phyloP scores from a whole-genome alignment of 2,888 invertebrate species.

The Copidosoma aretas region DNA sequence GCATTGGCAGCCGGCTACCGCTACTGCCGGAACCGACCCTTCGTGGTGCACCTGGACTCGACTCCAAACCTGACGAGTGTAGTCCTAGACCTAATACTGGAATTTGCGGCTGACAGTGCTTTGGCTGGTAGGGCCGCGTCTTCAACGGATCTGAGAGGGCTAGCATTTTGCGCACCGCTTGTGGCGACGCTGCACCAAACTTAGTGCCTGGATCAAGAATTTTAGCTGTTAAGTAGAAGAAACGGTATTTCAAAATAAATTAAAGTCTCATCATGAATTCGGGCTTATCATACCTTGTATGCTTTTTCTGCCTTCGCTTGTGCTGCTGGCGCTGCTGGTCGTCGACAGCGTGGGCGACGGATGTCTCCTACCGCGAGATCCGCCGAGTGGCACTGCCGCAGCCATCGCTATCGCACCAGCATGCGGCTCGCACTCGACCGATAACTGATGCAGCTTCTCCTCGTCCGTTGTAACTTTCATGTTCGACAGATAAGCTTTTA shows the following conservation, averaged over 20 bases:
- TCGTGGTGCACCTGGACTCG: slow-evolving; percentile 67
- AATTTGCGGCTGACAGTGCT: slow-evolving; percentile 69
- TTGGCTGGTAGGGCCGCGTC: slow-evolving; percentile 86
- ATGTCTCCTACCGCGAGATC: slow-evolving; percentile 77
- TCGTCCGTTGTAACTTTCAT: slow-evolving; percentile 93
- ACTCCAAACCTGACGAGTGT: slow-evolving; percentile 62
- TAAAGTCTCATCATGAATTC: neutral
- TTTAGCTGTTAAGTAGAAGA: neutral
- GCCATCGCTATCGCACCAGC: slow-evolving; percentile 58
- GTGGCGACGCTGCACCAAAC: slow-evolving; percentile 89
- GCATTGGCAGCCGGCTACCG: slow-evolving; percentile 66
- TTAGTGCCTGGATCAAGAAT: slow-evolving; percentile 54
- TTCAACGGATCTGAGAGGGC: slow-evolving; percentile 88
- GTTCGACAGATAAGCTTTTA: slow-evolving; percentile 93
- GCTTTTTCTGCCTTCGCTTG: slow-evolving; percentile 74
- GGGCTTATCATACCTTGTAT: slow-evolving; percentile 53
- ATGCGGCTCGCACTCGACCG: slow-evolving; percentile 84
- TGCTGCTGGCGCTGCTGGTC: slow-evolving; percentile 88
- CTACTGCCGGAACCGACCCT: slow-evolving; percentile 66
- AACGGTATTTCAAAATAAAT: neutral
- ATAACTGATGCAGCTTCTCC: slow-evolving; percentile 85
- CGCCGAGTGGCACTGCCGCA: slow-evolving; percentile 69
- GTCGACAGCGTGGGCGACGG: slow-evolving; percentile 93
- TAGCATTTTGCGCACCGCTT: slow-evolving; percentile 94
- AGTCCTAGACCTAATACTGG: slow-evolving; percentile 71